A percentile compares a stretch with the other conserved stretches of the same genome.
Conservation (phyloP, 2,113 vertebrate species). For the Nothocercus julius region DNA sequence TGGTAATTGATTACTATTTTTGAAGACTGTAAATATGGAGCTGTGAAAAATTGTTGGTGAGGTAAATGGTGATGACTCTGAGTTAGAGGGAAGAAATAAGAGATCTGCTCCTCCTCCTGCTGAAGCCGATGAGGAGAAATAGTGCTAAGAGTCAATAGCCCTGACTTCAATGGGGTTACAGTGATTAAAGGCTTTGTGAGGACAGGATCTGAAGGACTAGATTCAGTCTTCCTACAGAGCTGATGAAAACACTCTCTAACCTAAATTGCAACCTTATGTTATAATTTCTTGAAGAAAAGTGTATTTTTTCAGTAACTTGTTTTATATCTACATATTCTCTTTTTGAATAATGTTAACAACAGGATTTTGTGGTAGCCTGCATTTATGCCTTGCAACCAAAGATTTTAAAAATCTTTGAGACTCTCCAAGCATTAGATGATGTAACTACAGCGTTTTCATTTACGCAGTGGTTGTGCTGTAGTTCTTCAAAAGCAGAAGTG, state of each 20-base stretch:
- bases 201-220: background rate
- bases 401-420: background rate
- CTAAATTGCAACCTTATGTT: background rate
- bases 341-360: background rate
- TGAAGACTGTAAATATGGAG: background rate
- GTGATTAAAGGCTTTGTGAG: background rate
- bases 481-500: background rate
- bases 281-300: background rate
- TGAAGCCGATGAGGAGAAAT: background rate
- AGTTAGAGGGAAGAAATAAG: background rate
- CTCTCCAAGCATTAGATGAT: background rate
- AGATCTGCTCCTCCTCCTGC: background rate
- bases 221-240: background rate
- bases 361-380: background rate
- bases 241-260: background rate
- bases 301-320: rapidly evolving
- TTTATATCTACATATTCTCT: background rate
- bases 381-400: background rate
- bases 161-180: background rate
- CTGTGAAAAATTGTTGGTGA: background rate
- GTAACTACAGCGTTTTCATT: background rate
- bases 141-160: background rate
- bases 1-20: background rate
- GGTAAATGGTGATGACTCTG: background rate
- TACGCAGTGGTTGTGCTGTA: background rate